A percentile compares a stretch with the other conserved stretches of the same genome.
Conservation (phyloP, 2,113 vertebrate species). For the Poeciliopsis occidentalis region DNA sequence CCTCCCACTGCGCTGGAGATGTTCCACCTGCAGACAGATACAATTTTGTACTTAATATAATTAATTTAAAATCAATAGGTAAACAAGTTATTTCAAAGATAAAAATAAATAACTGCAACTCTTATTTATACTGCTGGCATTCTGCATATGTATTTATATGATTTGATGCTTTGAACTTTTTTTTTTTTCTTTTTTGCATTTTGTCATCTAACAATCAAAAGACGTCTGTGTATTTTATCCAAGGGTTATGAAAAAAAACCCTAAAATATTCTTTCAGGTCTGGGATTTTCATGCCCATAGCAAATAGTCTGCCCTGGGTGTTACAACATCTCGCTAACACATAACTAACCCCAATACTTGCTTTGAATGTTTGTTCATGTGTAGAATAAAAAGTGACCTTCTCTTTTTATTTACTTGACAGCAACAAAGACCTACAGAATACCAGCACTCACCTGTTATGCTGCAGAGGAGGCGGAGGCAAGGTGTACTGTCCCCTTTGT, state of each 20-base stretch:
- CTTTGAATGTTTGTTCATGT: neutral
- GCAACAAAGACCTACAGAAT: neutral
- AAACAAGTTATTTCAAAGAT: too few species aligned
- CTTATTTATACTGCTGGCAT: neutral
- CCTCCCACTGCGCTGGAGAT: slow-evolving; percentile 98
- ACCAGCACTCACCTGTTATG: slow-evolving; percentile 88
- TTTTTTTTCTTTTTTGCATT: too few species aligned
- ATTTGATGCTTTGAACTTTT: neutral
- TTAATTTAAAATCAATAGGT: neutral
- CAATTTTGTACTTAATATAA: neutral
- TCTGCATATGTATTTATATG: neutral
- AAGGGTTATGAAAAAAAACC: too few species aligned
- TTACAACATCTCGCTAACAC: neutral
- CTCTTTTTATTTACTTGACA: neutral
- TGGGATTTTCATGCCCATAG: neutral
- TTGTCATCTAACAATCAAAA: too few species aligned
- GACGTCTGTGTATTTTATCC: too few species aligned
- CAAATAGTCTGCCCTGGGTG: neutral
- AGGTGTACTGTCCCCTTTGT: slow-evolving; percentile 91
- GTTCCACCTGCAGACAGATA: slow-evolving; percentile 85
- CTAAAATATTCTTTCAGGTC: too few species aligned
- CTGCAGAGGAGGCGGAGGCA: slow-evolving; percentile 95
- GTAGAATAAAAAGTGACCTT: neutral
- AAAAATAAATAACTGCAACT: neutral
- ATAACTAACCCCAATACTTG: neutral